A percentile compares a stretch with the other conserved stretches of the same genome.
Conservation (phyloP, 2,797 vertebrate species). For the Phrynocephalus vlangalii region DNA sequence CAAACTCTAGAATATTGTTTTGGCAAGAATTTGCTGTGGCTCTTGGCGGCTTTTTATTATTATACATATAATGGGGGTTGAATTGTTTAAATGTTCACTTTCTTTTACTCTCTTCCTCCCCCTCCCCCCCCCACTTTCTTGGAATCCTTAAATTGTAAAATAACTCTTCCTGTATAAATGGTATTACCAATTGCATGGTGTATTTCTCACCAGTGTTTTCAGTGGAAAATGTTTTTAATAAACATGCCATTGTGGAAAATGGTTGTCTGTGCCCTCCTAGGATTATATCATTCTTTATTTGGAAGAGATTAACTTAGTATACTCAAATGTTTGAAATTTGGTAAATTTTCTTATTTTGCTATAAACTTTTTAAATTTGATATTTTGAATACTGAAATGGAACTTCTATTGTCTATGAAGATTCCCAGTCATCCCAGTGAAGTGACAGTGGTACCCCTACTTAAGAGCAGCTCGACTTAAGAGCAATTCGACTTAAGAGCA, state of each 20-base stretch:
- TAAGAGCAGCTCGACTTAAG: no score
- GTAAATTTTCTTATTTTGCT: neutral
- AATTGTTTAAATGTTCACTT: slow-evolving; percentile 16
- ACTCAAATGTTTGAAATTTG: neutral
- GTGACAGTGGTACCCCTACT: no score
- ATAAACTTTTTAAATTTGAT: slow-evolving; percentile 7
- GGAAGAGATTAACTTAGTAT: neutral
- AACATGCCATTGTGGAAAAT: slow-evolving; percentile 62
- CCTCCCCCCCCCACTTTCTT: neutral
- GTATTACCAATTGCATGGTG: slow-evolving; percentile 52
- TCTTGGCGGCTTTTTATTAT: neutral
- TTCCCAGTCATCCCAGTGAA: no score
- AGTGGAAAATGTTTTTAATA: slow-evolving; percentile 72
- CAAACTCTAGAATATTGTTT: slow-evolving; percentile 16
- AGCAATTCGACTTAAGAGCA: no score
- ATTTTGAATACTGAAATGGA: neutral
- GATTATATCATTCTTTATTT: slow-evolving; percentile 35
- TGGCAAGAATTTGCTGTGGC: slow-evolving; percentile 38
- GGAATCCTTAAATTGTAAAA: slow-evolving; percentile 53
- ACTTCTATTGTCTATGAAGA: neutral
- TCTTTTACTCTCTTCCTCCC: slow-evolving; percentile 7
- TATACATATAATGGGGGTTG: neutral
- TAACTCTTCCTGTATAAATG: slow-evolving; percentile 24
- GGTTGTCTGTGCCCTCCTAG: slow-evolving; percentile 40
- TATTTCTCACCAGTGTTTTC: slow-evolving; percentile 67